Evolutionary conservation across 2,113 vertebrate genomes (phyloP).

Genomic region (Sardina pilchardus): DNA sequence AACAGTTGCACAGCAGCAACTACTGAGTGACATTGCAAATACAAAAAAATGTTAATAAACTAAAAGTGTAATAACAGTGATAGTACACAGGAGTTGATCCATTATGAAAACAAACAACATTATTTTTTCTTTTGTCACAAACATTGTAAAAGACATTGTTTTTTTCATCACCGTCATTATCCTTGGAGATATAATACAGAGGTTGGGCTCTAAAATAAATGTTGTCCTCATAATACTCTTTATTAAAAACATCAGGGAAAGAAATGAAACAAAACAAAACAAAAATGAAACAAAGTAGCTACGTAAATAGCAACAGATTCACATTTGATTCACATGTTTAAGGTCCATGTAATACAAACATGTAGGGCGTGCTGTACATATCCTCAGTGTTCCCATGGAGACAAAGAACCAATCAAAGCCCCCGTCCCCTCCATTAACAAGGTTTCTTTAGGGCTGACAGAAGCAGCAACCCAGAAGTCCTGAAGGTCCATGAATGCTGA

Average conservation of each 20-base stretch:
- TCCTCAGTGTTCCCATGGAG: constrained; percentile 20
- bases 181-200: constrained; percentile 62
- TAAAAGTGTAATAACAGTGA: constrained; percentile 55
- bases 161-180: constrained; percentile 42
- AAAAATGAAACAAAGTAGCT: constrained; percentile 51
- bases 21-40: constrained; percentile 8
- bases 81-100: constrained; percentile 73
- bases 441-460: constrained; percentile 2
- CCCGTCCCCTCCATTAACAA: not conserved
- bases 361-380: constrained; percentile 35
- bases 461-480: not conserved
- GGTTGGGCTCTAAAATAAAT: constrained; percentile 63
- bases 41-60: constrained; percentile 19
- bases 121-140: constrained; percentile 71
- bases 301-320: constrained; percentile 55
- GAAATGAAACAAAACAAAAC: constrained; percentile 25
- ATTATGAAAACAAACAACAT: constrained; percentile 71
- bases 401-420: not conserved
- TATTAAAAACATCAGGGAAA: constrained; percentile 64
- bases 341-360: constrained; percentile 58
- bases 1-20: constrained; percentile 41
- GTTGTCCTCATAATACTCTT: constrained; percentile 50
- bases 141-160: constrained; percentile 66
- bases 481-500: not conserved
- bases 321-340: constrained; percentile 64